A percentile compares a stretch with the other conserved stretches of the same genome.
Evolutionary conservation across 2,113 vertebrate genomes (phyloP).

Genomic region (Morone chrysops): DNA sequence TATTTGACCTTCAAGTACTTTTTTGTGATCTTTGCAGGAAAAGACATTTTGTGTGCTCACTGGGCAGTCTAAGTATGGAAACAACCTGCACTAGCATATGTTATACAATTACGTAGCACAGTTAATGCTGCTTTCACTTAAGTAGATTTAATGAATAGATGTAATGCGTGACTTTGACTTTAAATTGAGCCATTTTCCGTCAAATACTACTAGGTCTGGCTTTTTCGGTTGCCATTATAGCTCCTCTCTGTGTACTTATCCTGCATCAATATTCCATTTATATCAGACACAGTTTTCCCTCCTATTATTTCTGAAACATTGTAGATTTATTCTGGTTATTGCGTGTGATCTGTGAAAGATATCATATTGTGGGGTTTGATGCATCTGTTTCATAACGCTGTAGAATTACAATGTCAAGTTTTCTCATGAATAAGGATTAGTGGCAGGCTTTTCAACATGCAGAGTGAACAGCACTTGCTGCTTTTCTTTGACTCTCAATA

Average conservation of each 20-base stretch:
- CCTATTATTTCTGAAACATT: neutral
- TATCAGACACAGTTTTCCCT: neutral
- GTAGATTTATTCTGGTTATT: neutral
- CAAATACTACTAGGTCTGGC: neutral
- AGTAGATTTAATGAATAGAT: too few species aligned
- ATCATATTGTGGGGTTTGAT: neutral
- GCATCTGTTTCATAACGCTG: neutral
- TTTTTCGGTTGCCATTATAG: neutral
- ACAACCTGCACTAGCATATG: slow-evolving; percentile 3
- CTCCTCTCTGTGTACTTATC: neutral
- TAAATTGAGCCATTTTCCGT: neutral
- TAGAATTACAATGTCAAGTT: slow-evolving; percentile 12
- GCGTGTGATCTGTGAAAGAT: neutral
- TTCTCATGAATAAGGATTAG: neutral
- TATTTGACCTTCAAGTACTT: neutral
- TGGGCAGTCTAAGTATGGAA: slow-evolving; percentile 1
- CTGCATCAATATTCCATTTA: neutral
- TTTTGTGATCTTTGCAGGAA: neutral
- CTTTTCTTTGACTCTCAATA: neutral
- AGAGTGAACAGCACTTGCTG: neutral
- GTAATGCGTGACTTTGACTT: neutral
- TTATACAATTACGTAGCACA: neutral
- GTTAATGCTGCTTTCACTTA: neutral
- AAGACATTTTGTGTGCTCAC: neutral
- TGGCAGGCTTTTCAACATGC: slow-evolving; percentile 18